Percentiles rank a stretch among this genome's conserved stretches.
These are phyloP conservation scores for Coluber constrictor DNA, from an alignment of 2,797 vertebrate species.

Conservation along the genomic window DNA sequence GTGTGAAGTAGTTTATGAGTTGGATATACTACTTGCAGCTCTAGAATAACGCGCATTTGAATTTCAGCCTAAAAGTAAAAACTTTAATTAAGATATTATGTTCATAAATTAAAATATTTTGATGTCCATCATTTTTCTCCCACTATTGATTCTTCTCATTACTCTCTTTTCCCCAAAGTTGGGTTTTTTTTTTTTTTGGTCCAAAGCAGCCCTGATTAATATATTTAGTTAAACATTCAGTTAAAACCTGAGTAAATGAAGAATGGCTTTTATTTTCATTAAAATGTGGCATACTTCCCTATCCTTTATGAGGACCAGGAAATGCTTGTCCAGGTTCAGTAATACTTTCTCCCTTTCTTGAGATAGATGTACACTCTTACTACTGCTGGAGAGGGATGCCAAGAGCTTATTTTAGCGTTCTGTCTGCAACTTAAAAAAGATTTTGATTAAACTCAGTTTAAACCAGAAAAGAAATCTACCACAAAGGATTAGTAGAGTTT, in stretches of 20 bases:
- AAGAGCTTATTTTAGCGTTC: not conserved
- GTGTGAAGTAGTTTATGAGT: slow-evolving; percentile 33
- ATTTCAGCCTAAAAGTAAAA: slow-evolving; percentile 12
- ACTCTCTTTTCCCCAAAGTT: not conserved
- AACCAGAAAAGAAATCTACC: not conserved
- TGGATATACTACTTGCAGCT: slow-evolving; percentile 2
- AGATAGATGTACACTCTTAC: not conserved
- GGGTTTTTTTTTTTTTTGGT: not conserved
- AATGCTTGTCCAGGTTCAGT: not conserved
- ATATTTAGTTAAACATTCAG: not conserved
- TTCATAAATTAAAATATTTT: not conserved
- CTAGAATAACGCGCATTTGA: slow-evolving; percentile 30
- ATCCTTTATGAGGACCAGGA: not conserved
- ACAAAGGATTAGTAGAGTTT: slow-evolving; percentile 3
- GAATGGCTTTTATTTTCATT: not conserved
- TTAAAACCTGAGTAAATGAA: not conserved
- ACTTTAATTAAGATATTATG: not conserved
- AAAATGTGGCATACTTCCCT: not conserved
- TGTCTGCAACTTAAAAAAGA: not conserved
- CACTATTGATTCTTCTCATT: not conserved
- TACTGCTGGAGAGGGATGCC: not conserved
- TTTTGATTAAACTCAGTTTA: not conserved
- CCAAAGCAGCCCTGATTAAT: not conserved
- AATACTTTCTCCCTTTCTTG: not conserved
- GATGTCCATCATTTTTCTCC: not conserved